A percentile compares a stretch with the other conserved stretches of the same genome.
Conservation (phyloP, 2,797 vertebrate species). For the Staurois parvus region DNA sequence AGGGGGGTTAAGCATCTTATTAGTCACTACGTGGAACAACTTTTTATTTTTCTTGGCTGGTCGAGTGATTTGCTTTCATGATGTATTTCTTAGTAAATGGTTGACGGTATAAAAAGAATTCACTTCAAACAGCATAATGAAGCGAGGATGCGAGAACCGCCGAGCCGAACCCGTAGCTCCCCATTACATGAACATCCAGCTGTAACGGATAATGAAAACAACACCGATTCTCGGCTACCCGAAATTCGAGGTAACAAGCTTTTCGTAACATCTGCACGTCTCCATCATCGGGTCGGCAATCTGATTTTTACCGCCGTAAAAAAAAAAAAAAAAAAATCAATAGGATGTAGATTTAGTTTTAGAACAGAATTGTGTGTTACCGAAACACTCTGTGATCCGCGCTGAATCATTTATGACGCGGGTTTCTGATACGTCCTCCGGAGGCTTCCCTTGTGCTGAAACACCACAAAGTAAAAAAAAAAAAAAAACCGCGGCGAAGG, state of each 20-base stretch:
- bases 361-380: constrained; percentile 30
- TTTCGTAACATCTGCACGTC: constrained; percentile 30
- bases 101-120: not conserved
- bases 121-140: not conserved
- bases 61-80: not conserved
- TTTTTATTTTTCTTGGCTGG: not conserved
- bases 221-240: not conserved
- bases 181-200: not conserved
- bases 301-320: constrained; percentile 17
- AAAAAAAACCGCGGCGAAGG: not conserved
- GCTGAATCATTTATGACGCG: constrained; percentile 54
- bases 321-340: constrained; percentile 45
- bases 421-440: constrained; percentile 33
- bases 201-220: not conserved
- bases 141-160: not conserved
- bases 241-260: constrained; percentile 4
- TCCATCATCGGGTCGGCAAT: constrained; percentile 32
- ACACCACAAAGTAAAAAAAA: constrained; percentile 34
- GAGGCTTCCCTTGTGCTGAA: constrained; percentile 36
- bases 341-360: constrained; percentile 47
- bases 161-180: not conserved
- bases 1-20: not conserved
- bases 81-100: not conserved
- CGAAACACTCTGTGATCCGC: constrained; percentile 29
- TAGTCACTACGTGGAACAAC: not conserved